Evolutionary conservation across 2,113 vertebrate genomes (phyloP).

Genomic region (Dicaeum eximium): DNA sequence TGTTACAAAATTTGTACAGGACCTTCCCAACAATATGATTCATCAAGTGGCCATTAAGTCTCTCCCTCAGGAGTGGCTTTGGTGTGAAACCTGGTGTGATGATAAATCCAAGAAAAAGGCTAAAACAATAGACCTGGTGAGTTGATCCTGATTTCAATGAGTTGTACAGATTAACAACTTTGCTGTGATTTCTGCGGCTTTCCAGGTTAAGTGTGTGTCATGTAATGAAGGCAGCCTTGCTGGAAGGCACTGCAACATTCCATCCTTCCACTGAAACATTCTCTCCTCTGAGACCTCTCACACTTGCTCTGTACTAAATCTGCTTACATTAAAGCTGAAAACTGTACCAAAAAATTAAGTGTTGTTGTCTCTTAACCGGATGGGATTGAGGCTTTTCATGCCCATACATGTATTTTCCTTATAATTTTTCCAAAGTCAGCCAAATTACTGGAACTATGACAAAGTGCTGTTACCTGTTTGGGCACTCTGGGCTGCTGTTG

Average conservation of each 20-base stretch:
- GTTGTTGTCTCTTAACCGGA: not conserved
- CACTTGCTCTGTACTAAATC: not conserved
- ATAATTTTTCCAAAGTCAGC: not conserved
- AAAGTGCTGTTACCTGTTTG: not conserved
- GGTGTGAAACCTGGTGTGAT: constrained; percentile 98
- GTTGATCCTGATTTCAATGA: not conserved
- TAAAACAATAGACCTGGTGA: constrained; percentile 95
- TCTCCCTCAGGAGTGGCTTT: constrained; percentile 96
- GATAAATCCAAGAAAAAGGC: constrained; percentile 88
- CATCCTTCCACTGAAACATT: not conserved
- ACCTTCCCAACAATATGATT: constrained; percentile 99
- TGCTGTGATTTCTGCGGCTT: not conserved
- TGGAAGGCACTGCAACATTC: not conserved
- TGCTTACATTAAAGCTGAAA: not conserved
- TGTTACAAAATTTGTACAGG: constrained; percentile 70
- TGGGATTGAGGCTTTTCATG: not conserved
- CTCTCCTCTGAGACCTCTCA: not conserved
- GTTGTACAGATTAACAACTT: not conserved
- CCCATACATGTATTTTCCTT: not conserved
- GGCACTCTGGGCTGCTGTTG: not conserved
- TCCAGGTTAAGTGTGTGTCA: fast-evolving
- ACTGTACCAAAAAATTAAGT: not conserved
- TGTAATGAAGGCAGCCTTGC: not conserved
- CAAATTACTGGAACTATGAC: not conserved
- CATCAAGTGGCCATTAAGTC: constrained; percentile 96